A percentile compares a stretch with the other conserved stretches of the same genome.
Evolutionary conservation across 2,797 vertebrate genomes (phyloP).

Genomic region (Babyrousa celebensis): DNA sequence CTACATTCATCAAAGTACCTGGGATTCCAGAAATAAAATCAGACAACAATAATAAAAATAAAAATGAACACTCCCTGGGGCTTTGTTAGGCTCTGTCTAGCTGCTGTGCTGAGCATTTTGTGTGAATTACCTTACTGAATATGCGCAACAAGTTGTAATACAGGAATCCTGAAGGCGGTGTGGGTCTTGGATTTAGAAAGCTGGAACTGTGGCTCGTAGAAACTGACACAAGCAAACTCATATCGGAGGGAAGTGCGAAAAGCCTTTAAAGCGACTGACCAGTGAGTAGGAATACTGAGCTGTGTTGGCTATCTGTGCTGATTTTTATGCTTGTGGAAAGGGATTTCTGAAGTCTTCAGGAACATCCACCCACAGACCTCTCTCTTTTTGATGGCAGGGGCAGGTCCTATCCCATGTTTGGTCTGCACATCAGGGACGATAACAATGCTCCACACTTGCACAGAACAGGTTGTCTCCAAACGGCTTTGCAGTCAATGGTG

Average conservation of each 20-base stretch:
- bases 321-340: conserved; percentile 75
- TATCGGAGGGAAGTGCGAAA: conserved; percentile 13
- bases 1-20: conserved; percentile 6
- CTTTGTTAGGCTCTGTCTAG: conserved; percentile 51
- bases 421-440: conserved; percentile 68
- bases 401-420: conserved; percentile 39
- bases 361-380: conserved; percentile 80
- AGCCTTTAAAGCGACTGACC: conserved; percentile 37
- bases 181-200: conserved; percentile 7
- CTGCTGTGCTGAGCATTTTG: conserved; percentile 24
- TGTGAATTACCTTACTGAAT: not conserved
- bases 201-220: not conserved
- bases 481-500: conserved; percentile 65
- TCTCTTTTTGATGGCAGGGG: conserved; percentile 70
- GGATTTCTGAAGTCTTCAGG: conserved; percentile 66
- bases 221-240: not conserved
- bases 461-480: conserved; percentile 83
- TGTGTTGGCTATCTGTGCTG: not conserved
- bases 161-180: not conserved
- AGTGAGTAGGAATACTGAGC: conserved; percentile 24
- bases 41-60: not conserved
- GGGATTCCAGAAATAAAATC: conserved; percentile 32
- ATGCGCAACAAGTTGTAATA: not conserved
- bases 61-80: not conserved
- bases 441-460: conserved; percentile 70